Percentiles rank a stretch among this genome's conserved stretches.
phyloP scores from a whole-genome alignment of 2,888 invertebrate genomes.

The Drosophila acutilabella region DNA sequence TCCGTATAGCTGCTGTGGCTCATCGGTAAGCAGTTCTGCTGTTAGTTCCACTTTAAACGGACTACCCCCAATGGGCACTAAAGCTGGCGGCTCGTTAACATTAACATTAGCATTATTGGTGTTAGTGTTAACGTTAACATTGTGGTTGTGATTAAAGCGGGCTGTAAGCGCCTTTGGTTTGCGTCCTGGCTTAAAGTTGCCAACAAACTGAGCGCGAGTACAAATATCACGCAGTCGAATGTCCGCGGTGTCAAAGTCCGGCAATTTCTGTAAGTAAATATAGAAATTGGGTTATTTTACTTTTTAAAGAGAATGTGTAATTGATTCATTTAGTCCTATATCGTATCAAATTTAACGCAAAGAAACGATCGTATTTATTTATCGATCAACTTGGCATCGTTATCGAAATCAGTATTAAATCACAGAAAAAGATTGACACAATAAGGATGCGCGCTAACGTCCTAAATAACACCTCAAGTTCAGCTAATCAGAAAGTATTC shows the following conservation, averaged over 20 bases:
- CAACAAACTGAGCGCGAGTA: constrained; percentile 83
- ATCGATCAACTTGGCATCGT: background rate
- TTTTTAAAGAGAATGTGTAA: background rate
- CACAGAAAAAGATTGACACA: background rate
- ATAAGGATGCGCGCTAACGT: background rate
- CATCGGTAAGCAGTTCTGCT: constrained; percentile 57
- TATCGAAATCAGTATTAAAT: background rate
- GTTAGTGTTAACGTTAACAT: background rate
- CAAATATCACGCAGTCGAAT: constrained; percentile 89
- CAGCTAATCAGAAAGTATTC: background rate
- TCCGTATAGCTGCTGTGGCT: constrained; percentile 65
- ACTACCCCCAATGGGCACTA: constrained; percentile 70
- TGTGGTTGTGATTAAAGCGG: constrained; percentile 55
- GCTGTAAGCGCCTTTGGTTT: constrained; percentile 77
- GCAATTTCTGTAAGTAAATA: constrained; percentile 87
- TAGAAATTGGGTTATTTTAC: background rate
- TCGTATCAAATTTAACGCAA: background rate
- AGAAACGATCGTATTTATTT: background rate
- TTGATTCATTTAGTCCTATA: background rate
- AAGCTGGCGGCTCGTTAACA: constrained; percentile 69
- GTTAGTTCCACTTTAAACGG: constrained; percentile 8
- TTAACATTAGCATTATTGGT: constrained; percentile 1
- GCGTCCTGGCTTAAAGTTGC: constrained; percentile 82
- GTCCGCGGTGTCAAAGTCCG: constrained; percentile 91
- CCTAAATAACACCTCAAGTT: background rate